phyloP scores from a whole-genome alignment of 2,797 vertebrate species.

The Melanotaenia boesemani region DNA sequence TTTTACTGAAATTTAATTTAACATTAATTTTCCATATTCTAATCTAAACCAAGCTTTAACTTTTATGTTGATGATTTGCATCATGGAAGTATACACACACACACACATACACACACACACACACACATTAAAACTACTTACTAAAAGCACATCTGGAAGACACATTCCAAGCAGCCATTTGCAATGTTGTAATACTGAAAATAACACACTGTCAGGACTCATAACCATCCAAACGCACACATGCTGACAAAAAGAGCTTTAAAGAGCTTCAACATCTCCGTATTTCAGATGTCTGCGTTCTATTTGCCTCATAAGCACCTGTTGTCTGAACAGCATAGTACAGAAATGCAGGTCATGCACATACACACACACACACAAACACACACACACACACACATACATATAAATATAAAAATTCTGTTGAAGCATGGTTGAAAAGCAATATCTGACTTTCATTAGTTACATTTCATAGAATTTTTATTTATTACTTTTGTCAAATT shows the following conservation, averaged over 20 bases:
- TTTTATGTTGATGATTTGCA: not conserved
- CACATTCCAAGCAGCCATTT: conserved; percentile 73
- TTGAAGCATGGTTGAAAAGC: too few relatives aligned
- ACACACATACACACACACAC: not conserved
- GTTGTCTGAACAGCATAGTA: conserved; percentile 20
- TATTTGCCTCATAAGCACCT: conserved; percentile 45
- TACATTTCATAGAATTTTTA: too few relatives aligned
- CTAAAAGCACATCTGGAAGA: conserved; percentile 80
- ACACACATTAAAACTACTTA: conserved; percentile 52
- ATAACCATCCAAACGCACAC: conserved; percentile 24
- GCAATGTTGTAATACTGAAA: conserved; percentile 58
- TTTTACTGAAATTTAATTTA: not conserved
- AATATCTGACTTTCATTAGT: too few relatives aligned
- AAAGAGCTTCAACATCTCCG: not conserved
- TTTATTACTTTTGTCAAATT: too few relatives aligned
- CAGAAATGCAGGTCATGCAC: not conserved
- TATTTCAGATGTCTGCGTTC: conserved; percentile 23
- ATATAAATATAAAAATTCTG: too few relatives aligned
- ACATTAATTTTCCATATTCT: not conserved
- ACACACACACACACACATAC: too few relatives aligned
- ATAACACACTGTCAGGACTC: conserved; percentile 58
- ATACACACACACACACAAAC: too few relatives aligned
- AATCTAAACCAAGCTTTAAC: not conserved
- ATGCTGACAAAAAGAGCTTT: not conserved
- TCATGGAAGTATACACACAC: not conserved